Evolutionary conservation across 2,888 invertebrate species (phyloP).

Genomic region (Drosophila prolongata): DNA sequence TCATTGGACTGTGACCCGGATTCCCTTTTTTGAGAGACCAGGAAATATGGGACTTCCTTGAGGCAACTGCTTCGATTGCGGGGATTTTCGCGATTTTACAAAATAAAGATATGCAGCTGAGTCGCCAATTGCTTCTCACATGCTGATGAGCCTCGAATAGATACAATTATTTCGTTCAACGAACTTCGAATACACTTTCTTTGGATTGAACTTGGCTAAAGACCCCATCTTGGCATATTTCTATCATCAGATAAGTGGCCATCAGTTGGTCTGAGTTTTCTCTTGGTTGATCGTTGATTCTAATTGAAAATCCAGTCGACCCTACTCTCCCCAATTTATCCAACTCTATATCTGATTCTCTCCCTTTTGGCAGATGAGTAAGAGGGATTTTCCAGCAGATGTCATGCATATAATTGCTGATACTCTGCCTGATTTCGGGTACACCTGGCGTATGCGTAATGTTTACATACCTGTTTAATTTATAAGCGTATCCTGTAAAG

Average conservation of each 20-base stretch:
- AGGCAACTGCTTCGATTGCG: not conserved
- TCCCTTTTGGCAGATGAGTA: conserved; percentile 32
- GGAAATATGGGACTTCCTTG: conserved; percentile 16
- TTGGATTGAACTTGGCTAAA: not conserved
- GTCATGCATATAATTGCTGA: conserved; percentile 41
- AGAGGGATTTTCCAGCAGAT: conserved; percentile 45
- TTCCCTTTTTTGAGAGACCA: not conserved
- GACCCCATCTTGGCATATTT: not conserved
- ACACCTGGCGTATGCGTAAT: not conserved
- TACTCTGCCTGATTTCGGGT: conserved; percentile 12
- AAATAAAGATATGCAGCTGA: not conserved
- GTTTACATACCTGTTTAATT: not conserved
- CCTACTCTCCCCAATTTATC: not conserved
- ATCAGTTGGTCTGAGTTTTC: not conserved
- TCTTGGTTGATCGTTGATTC: not conserved
- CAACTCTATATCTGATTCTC: conserved; percentile 1
- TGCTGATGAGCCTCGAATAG: conserved; percentile 20
- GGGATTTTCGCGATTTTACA: conserved; percentile 13
- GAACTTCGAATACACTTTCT: conserved; percentile 1
- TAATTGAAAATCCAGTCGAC: not conserved
- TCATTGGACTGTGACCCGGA: conserved; percentile 4
- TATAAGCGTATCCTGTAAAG: too few relatives aligned
- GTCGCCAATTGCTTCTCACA: conserved; percentile 25
- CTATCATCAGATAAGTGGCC: not conserved
- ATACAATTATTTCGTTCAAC: not conserved